phyloP scores from a whole-genome alignment of 2,888 invertebrate genomes.

The Gastrophysa polygoni region DNA sequence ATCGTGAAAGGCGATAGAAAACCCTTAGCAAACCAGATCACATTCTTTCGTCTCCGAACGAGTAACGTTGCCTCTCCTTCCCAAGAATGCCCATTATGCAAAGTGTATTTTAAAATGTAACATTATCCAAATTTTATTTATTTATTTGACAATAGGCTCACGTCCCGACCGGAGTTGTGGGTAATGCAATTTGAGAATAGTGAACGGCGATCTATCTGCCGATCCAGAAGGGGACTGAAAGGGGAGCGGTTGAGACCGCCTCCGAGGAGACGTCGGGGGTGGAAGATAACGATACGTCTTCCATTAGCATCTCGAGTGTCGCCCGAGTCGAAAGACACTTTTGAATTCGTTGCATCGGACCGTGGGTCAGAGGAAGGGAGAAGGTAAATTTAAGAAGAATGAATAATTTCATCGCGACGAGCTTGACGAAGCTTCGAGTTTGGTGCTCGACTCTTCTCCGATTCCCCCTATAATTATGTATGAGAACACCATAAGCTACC shows the following conservation, averaged over 20 bases:
- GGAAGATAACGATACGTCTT: slow-evolving; percentile 42
- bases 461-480: no score
- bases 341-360: slow-evolving; percentile 13
- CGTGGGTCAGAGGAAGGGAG: background rate
- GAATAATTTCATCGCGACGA: no score
- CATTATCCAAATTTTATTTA: slow-evolving; percentile 60
- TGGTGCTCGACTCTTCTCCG: no score
- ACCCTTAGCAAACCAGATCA: slow-evolving; percentile 50
- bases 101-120: slow-evolving; percentile 60
- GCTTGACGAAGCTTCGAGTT: no score
- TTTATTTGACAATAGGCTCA: slow-evolving; percentile 62
- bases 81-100: slow-evolving; percentile 54
- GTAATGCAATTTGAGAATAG: slow-evolving; percentile 59
- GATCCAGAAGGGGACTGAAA: slow-evolving; percentile 42
- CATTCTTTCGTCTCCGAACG: slow-evolving; percentile 48
- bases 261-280: slow-evolving; percentile 29
- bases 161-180: slow-evolving; percentile 56
- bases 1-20: slow-evolving; percentile 5
- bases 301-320: slow-evolving; percentile 52
- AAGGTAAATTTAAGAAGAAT: no score
- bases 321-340: slow-evolving; percentile 24
- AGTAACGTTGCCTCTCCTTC: slow-evolving; percentile 27
- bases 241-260: slow-evolving; percentile 38
- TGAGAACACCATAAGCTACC: no score
- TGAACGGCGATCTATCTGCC: slow-evolving; percentile 57